A percentile compares a stretch with the other conserved stretches of the same genome.
Evolutionary conservation across 2,888 invertebrate species (phyloP).

Genomic region (Sabatieria punctata): DNA sequence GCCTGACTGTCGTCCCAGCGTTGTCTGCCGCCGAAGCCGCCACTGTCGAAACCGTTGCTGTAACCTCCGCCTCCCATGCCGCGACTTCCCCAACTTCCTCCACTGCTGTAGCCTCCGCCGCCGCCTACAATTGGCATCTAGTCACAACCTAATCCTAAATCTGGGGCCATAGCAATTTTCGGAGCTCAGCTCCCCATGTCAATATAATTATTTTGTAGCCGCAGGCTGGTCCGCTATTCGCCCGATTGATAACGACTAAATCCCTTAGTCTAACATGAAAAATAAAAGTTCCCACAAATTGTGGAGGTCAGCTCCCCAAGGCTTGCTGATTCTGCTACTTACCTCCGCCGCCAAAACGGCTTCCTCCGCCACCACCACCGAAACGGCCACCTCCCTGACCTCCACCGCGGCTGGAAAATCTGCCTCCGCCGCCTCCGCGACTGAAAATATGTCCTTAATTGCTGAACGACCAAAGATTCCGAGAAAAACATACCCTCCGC

Average conservation of each 20-base stretch:
- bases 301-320: too few species aligned
- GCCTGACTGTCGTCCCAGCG: slow-evolving; percentile 12
- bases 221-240: too few species aligned
- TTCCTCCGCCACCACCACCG: neutral
- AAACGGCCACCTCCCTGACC: neutral
- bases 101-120: too few species aligned
- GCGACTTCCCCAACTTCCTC: slow-evolving; percentile 6
- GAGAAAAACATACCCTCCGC: too few species aligned
- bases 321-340: too few species aligned
- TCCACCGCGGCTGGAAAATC: neutral
- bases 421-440: neutral
- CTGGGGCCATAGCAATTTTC: too few species aligned
- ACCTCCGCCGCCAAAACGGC: slow-evolving; percentile 5
- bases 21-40: slow-evolving; percentile 11
- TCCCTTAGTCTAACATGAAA: too few species aligned
- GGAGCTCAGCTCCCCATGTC: too few species aligned
- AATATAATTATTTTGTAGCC: too few species aligned
- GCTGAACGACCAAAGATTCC: neutral
- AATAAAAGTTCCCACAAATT: too few species aligned
- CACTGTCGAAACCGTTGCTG: neutral
- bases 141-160: too few species aligned
- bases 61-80: slow-evolving; percentile 9
- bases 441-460: neutral
- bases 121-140: neutral
- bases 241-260: too few species aligned